Conservation (phyloP, 2,888 invertebrate species). For the Acanthococcus lagerstroemiae region DNA sequence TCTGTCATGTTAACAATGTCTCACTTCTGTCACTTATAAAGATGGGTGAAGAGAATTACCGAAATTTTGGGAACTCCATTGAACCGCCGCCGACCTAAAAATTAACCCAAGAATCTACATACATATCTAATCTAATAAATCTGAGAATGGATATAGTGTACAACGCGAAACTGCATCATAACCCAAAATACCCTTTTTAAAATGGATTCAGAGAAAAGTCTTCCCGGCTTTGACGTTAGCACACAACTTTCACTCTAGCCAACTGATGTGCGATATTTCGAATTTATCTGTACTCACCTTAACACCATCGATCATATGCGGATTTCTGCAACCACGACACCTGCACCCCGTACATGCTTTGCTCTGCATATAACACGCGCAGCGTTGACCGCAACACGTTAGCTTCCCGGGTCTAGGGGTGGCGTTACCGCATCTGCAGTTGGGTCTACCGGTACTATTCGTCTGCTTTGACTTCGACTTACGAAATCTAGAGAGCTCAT, state of each 20-base stretch:
- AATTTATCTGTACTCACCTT: too few relatives aligned
- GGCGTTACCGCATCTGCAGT: conserved; percentile 80
- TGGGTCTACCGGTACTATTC: not conserved
- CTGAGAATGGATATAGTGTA: too few relatives aligned
- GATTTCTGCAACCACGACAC: conserved; percentile 87
- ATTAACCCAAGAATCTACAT: too few relatives aligned
- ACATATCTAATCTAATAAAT: too few relatives aligned
- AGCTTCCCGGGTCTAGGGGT: conserved; percentile 79
- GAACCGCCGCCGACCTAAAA: too few relatives aligned
- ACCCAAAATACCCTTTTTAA: not conserved
- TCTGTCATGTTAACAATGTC: too few relatives aligned
- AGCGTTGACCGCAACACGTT: conserved; percentile 87
- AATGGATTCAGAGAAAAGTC: not conserved
- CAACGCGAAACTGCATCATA: not conserved
- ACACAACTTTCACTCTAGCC: too few relatives aligned
- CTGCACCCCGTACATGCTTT: conserved; percentile 82
- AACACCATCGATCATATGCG: conserved; percentile 69
- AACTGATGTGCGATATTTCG: too few relatives aligned
- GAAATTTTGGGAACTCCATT: too few relatives aligned
- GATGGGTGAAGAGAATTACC: too few relatives aligned
- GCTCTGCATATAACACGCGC: conserved; percentile 86
- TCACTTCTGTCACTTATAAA: too few relatives aligned
- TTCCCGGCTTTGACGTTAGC: too few relatives aligned
- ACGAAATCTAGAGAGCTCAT: conserved; percentile 5
- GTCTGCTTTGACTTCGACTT: conserved; percentile 6